phyloP scores from a whole-genome alignment of 2,113 vertebrate species.

The Myxocyprinus asiaticus region DNA sequence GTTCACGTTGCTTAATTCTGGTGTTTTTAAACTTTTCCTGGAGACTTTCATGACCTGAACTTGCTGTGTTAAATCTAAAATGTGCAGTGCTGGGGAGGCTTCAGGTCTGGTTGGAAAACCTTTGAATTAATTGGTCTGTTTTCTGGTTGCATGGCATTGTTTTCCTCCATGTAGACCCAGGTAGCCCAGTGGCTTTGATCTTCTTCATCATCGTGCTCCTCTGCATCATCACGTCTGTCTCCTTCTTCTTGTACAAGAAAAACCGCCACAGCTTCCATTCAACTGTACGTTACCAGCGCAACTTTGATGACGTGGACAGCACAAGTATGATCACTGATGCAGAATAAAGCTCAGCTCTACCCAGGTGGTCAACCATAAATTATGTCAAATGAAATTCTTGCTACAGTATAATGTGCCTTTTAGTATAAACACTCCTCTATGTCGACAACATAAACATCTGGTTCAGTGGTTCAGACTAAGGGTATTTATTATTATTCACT shows the following conservation, averaged over 20 bases:
- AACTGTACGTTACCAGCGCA: slow-evolving; percentile 84
- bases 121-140: no score
- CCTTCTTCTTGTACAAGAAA: slow-evolving; percentile 80
- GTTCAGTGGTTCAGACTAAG: background rate
- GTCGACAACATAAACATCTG: background rate
- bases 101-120: no score
- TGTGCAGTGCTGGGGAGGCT: no score
- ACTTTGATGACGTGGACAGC: slow-evolving; percentile 81
- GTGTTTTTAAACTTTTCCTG: no score
- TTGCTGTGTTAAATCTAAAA: no score
- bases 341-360: slow-evolving; percentile 56
- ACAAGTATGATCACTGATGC: slow-evolving; percentile 75
- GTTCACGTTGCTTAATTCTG: no score
- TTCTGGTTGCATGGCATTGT: no score
- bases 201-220: slow-evolving; percentile 76
- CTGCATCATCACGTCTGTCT: slow-evolving; percentile 59
- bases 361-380: no score
- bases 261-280: slow-evolving; percentile 71
- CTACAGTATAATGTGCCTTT: slow-evolving; percentile 40
- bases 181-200: slow-evolving; percentile 73
- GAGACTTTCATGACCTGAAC: no score
- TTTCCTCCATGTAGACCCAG: slow-evolving; percentile 68
- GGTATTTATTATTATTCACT: slow-evolving; percentile 12
- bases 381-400: slow-evolving; percentile 46
- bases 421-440: slow-evolving; percentile 19